A percentile compares a stretch with the other conserved stretches of the same genome.
These are phyloP conservation scores for Plodia interpunctella DNA, from an alignment of 1,140 invertebrate genomes.

Conservation along the genomic window DNA sequence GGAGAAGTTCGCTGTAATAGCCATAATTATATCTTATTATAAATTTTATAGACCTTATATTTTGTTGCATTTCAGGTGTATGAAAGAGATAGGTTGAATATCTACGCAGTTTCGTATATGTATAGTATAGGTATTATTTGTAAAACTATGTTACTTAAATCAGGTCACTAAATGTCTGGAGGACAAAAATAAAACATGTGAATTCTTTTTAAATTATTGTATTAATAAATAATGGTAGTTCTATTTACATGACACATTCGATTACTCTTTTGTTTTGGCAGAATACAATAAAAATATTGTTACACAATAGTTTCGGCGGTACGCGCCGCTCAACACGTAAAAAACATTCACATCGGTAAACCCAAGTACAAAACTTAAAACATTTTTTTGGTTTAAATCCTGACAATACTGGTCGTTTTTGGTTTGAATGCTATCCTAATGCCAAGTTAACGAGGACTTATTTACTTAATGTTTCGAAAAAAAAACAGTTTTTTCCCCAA, in stretches of 20 bases:
- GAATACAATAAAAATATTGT: constrained; percentile 72
- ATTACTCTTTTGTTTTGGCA: constrained; percentile 74
- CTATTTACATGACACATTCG: constrained; percentile 76
- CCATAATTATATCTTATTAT: no score
- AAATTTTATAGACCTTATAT: no score
- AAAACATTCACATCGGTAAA: constrained; percentile 43
- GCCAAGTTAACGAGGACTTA: not conserved
- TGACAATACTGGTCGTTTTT: constrained; percentile 72
- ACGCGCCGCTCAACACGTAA: constrained; percentile 35
- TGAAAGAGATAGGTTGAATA: no score
- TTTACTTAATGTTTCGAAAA: not conserved
- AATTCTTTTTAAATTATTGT: constrained; percentile 72
- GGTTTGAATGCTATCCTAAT: constrained; percentile 41
- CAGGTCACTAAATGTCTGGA: not conserved
- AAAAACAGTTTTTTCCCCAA: not conserved
- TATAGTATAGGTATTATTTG: no score
- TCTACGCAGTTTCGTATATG: no score
- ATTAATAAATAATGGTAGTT: constrained; percentile 78
- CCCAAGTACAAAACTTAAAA: constrained; percentile 25
- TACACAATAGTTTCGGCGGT: constrained; percentile 61
- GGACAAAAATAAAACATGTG: constrained; percentile 49
- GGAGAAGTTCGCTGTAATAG: no score
- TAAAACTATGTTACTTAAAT: no score
- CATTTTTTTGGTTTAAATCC: constrained; percentile 65
- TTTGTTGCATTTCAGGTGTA: no score